Evolutionary conservation across 2,888 invertebrate genomes (phyloP), one percentile per base, ranked within the genome.

Genomic region (Deilephila porcellus): DNA sequence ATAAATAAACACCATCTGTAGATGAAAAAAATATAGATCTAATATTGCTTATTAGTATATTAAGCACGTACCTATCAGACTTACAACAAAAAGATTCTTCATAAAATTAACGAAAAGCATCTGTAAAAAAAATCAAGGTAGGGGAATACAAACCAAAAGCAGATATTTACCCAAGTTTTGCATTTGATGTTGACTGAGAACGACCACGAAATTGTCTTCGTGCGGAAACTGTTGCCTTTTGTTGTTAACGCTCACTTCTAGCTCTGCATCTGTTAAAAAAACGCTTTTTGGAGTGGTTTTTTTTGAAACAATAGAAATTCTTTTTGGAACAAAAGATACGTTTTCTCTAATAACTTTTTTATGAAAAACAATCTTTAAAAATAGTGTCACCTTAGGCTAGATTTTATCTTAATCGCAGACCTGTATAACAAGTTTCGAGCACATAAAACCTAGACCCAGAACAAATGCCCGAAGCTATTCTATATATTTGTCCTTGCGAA

Each of bases 141-240:
- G 25, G 3, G 19, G 34, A 63, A 20, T 56, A 29, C 20, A 11
- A 72, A 32, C 19, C 17, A 56, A 32, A 53, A 60, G 37, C 60
- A 71, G 60, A 60, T 75, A 67, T 75, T 84, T 82, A 92, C 92
- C 92, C 75, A 88, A 86, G 75, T 88, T 91, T 78, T 92, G 92
- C 92, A 92, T 90, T 86, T 91, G 92, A 84, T 92, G 92, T 83
- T 90, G 92, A 74, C 92, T 92, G 17, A 91, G 84, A 14, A 92
- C 89, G 2, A 90, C 89, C 1, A 89, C 89, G 78, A 85, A 88
- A 74, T 80, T 83, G 74, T 90, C 89, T 71, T 87, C 86, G 7
- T 88, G 85, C 0, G 85, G 80, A 70, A 84, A 85, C 37, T 83
- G 77, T 67, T 81, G 72, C 19, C 73, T 82, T 14, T 83, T 83